phyloP scores from a whole-genome alignment of 2,888 invertebrate genomes.

The Hirtodrosophila alboralis region DNA sequence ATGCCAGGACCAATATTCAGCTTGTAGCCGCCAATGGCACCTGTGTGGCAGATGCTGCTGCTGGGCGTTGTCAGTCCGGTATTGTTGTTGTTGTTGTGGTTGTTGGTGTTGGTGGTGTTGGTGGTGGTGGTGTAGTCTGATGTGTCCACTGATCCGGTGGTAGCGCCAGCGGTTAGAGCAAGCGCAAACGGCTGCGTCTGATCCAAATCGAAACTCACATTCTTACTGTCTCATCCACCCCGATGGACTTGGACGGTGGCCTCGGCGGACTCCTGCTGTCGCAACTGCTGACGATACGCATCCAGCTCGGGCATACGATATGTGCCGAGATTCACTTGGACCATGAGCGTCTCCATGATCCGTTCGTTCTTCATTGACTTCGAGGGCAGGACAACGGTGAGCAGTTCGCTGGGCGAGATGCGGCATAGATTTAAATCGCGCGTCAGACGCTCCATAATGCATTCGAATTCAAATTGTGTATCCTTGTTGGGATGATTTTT shows the following conservation, averaged over 20 bases:
- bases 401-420: conserved; percentile 96
- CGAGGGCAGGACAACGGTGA: conserved; percentile 95
- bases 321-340: conserved; percentile 96
- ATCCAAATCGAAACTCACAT: conserved; percentile 84
- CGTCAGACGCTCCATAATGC: conserved; percentile 95
- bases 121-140: too few species aligned
- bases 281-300: conserved; percentile 93
- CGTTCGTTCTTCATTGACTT: conserved; percentile 96
- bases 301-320: conserved; percentile 95
- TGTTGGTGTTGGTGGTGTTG: conserved; percentile 41
- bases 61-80: too few species aligned
- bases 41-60: conserved; percentile 6
- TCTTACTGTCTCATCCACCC: conserved; percentile 84
- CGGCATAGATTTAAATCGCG: conserved; percentile 94
- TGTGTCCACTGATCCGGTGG: too few species aligned
- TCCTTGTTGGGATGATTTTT: conserved; percentile 92
- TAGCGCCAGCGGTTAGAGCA: conserved; percentile 27
- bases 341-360: conserved; percentile 95
- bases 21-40: conserved; percentile 15
- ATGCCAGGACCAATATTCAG: conserved; percentile 11
- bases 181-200: conserved; percentile 65
- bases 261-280: conserved; percentile 94
- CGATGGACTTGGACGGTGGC: conserved; percentile 86
- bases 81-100: conserved; percentile 45
- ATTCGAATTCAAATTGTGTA: conserved; percentile 94